Percentiles rank a stretch among this genome's conserved stretches.
Evolutionary conservation across 2,797 vertebrate genomes (phyloP).

Genomic region (Platalea minor): DNA sequence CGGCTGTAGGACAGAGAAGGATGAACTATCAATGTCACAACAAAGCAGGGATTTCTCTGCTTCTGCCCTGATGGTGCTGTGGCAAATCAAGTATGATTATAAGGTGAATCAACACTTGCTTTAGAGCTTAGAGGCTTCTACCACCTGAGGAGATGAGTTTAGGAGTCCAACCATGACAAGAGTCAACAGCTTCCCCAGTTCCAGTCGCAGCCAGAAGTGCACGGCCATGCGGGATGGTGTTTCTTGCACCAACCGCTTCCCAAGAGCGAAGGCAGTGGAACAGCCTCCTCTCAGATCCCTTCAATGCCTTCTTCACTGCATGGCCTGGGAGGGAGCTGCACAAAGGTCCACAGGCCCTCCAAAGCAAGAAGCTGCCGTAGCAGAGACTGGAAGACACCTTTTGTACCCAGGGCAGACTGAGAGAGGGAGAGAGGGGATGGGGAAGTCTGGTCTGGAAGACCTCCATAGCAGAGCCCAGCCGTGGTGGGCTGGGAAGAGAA

Average conservation of each 20-base stretch:
- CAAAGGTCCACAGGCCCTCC: background rate
- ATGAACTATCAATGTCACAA: background rate
- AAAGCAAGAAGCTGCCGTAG: background rate
- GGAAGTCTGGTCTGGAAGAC: background rate
- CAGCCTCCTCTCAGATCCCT: background rate
- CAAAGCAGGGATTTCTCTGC: background rate
- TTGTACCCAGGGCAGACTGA: background rate
- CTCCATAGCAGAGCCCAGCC: background rate
- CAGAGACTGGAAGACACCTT: background rate
- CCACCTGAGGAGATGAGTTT: background rate
- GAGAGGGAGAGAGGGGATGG: background rate
- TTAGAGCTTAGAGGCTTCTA: background rate
- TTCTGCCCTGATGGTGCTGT: background rate
- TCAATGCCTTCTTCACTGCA: background rate
- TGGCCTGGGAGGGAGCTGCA: background rate
- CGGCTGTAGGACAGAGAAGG: background rate
- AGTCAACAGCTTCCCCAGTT: background rate
- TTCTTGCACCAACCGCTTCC: background rate
- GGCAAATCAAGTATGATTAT: background rate
- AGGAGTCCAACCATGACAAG: background rate
- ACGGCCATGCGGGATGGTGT: fast-evolving
- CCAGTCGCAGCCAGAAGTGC: background rate
- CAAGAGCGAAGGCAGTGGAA: background rate
- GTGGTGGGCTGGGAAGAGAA: background rate
- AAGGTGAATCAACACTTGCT: background rate